A percentile compares a stretch with the other conserved stretches of the same genome.
Conservation (phyloP, 1,140 invertebrate genomes). For the Pygmarrhopalites habei region DNA sequence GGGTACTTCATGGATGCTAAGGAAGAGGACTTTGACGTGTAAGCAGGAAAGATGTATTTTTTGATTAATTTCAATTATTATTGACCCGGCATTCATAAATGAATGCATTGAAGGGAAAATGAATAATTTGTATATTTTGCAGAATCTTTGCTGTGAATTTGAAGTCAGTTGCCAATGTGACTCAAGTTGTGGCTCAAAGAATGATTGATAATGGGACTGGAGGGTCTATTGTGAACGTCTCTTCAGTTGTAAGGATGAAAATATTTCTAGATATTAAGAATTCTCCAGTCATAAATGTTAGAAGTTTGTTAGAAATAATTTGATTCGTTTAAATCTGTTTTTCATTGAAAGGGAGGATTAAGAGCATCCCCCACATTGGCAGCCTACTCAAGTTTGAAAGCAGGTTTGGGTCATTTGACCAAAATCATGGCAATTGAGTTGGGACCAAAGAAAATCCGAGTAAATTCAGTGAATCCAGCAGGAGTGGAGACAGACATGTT, state of each 20-base stretch:
- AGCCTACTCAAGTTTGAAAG: constrained; percentile 13
- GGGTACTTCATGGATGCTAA: constrained; percentile 57
- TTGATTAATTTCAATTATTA: not conserved
- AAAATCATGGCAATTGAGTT: constrained; percentile 7
- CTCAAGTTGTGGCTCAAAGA: constrained; percentile 63
- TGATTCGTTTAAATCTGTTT: constrained; percentile 40
- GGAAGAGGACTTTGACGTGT: constrained; percentile 61
- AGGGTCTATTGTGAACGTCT: constrained; percentile 82
- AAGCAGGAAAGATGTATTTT: not conserved
- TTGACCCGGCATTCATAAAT: too few species aligned
- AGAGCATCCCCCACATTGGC: too few species aligned
- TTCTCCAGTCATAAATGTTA: constrained; percentile 47
- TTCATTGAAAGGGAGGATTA: too few species aligned
- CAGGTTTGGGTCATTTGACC: constrained; percentile 1
- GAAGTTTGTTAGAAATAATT: constrained; percentile 2
- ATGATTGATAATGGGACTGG: constrained; percentile 62
- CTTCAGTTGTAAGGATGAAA: constrained; percentile 44
- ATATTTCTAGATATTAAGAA: too few species aligned
- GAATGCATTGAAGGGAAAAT: not conserved
- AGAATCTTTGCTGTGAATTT: constrained; percentile 73
- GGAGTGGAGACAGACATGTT: not conserved
- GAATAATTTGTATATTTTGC: constrained; percentile 27
- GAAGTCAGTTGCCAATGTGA: constrained; percentile 74
- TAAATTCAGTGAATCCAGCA: constrained; percentile 2
- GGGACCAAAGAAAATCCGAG: constrained; percentile 2